A percentile compares a stretch with the other conserved stretches of the same genome.
These are phyloP conservation scores for Apus apus DNA, from an alignment of 2,113 vertebrate species.

Conservation along the genomic window DNA sequence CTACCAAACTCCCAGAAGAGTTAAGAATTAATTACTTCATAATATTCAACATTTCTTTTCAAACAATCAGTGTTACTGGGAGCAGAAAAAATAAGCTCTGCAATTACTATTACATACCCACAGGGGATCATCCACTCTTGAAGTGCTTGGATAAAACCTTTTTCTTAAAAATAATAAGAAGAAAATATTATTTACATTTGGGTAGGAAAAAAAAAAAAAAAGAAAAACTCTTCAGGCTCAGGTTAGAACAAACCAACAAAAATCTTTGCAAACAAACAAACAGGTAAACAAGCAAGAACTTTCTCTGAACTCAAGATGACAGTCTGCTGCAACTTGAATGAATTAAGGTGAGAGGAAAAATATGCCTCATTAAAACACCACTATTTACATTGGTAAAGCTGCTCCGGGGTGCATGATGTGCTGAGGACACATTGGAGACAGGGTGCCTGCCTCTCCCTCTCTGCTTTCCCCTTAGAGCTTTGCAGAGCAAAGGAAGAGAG, in stretches of 20 bases:
- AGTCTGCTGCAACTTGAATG: background rate
- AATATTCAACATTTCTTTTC: constrained; percentile 47
- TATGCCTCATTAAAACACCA: background rate
- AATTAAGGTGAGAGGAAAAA: background rate
- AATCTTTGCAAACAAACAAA: background rate
- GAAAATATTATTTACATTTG: background rate
- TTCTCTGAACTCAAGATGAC: background rate
- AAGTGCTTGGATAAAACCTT: background rate
- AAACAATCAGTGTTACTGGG: constrained; percentile 6
- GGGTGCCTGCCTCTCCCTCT: background rate
- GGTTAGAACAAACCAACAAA: background rate
- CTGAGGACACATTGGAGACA: background rate
- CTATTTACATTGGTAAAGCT: background rate
- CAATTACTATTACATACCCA: background rate
- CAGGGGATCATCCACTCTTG: background rate
- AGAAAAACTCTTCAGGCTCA: background rate
- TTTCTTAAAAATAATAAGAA: background rate
- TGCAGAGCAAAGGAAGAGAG: background rate
- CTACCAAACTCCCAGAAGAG: background rate
- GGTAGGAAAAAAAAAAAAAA: background rate
- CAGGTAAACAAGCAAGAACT: background rate
- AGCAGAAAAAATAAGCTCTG: constrained; percentile 19
- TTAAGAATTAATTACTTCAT: constrained; percentile 46
- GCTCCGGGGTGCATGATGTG: background rate
- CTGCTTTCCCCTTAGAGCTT: background rate